Base-by-base conservation (phyloP, 2,113 vertebrate genomes). In the Columba janthina region DNA sequence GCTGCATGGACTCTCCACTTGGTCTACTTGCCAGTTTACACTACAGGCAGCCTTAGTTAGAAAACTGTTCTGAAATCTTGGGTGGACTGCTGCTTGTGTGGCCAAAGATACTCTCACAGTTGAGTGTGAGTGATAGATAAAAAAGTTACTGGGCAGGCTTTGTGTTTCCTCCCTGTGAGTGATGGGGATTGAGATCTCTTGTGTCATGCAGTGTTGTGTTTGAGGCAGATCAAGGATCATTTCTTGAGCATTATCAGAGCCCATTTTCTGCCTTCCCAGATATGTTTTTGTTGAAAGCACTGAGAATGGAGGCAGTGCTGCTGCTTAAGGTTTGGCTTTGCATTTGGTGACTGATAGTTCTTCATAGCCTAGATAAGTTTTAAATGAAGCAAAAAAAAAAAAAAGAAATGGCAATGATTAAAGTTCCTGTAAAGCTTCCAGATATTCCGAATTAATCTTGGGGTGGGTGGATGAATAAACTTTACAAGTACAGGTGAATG, bases 211-310 rank as follows among this genome's bases (percentile, higher is more conserved):
- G 1, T 24, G 26, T 25, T 75, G 21, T 60, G 17, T 65, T 83
- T 0, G 0, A 57, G 64, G 26, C 19, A 29, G 76, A 22, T 64
- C 34, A 42, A 56, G 42, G 17, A n/a, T 73, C 15, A 1, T 69
- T 84, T 87, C 40, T 36, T 80, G 54, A 50, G n/a, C 5, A 1
- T 46, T 61, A 10, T 7, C 5, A 2, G 72, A 69, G 36, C 20
- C 20, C 57, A 17, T 80, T 83, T 88, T 73, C 32, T 90, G 58
- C 54, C 50, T 89, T 91, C 7, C 14, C 11, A 15, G 25, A 1
- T 38, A 7, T 0, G 1, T 62, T 44, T 85, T 34, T 57, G 34
- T 62, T 83, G 62, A 86, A 90, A 46, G 57, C 64, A 28, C 53
- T 76, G 44, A 44, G 50, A 91, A 29, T 32, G 32, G 29, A 57